Base-by-base conservation (phyloP, 2,888 invertebrate genomes). In the Tribolium freemani region DNA sequence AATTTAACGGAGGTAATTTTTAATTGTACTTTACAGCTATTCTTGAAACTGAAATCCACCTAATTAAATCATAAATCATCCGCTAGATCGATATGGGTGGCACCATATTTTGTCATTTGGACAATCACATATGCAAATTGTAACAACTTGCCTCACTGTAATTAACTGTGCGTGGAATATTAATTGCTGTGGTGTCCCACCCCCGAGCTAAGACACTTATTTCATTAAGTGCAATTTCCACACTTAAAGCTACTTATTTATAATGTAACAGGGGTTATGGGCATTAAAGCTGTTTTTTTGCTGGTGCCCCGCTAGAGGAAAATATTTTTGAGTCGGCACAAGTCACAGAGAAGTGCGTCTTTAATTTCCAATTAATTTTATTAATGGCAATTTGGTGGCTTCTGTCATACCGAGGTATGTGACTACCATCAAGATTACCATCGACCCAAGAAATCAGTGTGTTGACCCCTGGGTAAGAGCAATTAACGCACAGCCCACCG, bases 1-100 rank as follows among this genome's bases (percentile, higher is more conserved):
- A 76, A 77, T 77, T 76, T 78, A 80, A 78, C 71, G 73, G 74
- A 63, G 71, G 72, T 76, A 75, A 79, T 80, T 78, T 80, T 80
- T 79, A 76, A 78, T 77, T 76, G 73, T 77, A 20, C 44, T 10
- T 66, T 38, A 21, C 26, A 54, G 38, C 38, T 9, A 8, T 38
- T 38, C 5, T 38, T 38, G 8, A n/a, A 38, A 38, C 38, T 20
- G 6, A 20, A 20, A 13, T 13, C 5, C 20, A 46, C 3, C 10
- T 58, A 58, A 58, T 57, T 58, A 48, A 51, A 58, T 16, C 11
- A 68, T 69, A 38, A 69, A 69, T 69, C 53, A 69, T 57, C 38
- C 6, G 46, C 13, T 54, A 26, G 3, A 38, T 44, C 76, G 51
- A 67, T 74, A 67, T 77, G 75, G 68, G 75, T 71, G 75, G 75